A percentile compares a stretch with the other conserved stretches of the same genome.
Conservation (phyloP, 2,113 vertebrate genomes). For the Jaculus jaculus region DNA sequence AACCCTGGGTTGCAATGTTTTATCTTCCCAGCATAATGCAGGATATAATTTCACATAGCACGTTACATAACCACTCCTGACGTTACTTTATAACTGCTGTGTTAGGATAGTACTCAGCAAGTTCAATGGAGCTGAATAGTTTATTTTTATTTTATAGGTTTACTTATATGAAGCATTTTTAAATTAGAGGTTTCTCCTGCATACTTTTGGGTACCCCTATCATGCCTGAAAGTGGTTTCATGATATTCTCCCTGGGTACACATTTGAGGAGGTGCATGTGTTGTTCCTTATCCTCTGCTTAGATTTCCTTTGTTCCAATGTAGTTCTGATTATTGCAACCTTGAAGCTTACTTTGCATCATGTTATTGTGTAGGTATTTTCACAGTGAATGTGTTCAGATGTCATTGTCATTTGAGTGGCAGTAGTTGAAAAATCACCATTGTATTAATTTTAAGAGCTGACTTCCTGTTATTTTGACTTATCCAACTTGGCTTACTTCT, state of each 20-base stretch:
- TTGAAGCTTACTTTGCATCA: slow-evolving; percentile 30
- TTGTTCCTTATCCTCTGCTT: not conserved
- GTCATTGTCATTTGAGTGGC: not conserved
- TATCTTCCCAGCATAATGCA: slow-evolving; percentile 25
- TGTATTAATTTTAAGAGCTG: slow-evolving; percentile 20
- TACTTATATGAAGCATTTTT: slow-evolving; percentile 48
- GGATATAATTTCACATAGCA: not conserved
- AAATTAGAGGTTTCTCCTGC: slow-evolving; percentile 25
- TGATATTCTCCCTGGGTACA: not conserved
- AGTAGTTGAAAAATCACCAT: not conserved
- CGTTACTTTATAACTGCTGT: slow-evolving; percentile 33
- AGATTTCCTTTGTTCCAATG: not conserved
- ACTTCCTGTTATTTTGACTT: not conserved
- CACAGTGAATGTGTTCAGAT: not conserved
- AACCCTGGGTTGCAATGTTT: not conserved
- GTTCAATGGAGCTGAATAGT: slow-evolving; percentile 17
- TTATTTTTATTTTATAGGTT: slow-evolving; percentile 21
- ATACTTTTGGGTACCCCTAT: not conserved
- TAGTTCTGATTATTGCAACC: not conserved
- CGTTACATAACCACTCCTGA: not conserved
- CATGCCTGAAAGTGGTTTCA: not conserved
- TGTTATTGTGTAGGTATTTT: not conserved
- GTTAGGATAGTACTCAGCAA: not conserved
- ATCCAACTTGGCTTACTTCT: not conserved
- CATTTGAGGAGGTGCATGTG: not conserved